Evolutionary conservation across 2,797 vertebrate genomes (phyloP), one percentile per base, ranked within the genome.

Genomic region (Oreochromis mossambicus): DNA sequence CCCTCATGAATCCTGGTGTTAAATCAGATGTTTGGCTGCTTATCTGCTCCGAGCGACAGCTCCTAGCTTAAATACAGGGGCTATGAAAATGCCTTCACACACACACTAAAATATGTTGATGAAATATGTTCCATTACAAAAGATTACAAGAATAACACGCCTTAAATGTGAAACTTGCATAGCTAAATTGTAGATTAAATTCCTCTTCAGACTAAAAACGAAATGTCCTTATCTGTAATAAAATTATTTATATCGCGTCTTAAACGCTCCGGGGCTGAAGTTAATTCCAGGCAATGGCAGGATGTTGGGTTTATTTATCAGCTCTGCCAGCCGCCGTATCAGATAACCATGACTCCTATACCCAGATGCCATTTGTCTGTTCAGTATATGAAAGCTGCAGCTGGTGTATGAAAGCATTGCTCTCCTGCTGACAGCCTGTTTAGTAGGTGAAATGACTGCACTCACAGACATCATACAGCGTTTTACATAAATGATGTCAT

Each of bases 371-470:
- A 17, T 84, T 90, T 82, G 81, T 83, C 76, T 84, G 4, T 86
- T 89, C 78, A 13, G 17, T 51, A 3, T 36, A 26, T 83, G 63
- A 80, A 83, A 80, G 84, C 36, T 77, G 70, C 76, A 84, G 89
- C 87, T 81, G 89, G n/a, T 86, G 88, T 55, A 85, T 89, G 52
- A 88, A 88, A 85, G 75, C 41, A 10, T 63, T 55, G 17, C 66
- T 41, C 29, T 81, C 43, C 26, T 4, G 13, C 63, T 48, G 52
- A 80, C 56, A n/a, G 77, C 15, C 68, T 24, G 78, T 66, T 79
- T 8, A 84, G 78, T 75, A 36, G 24, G 8, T 54, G 54, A 87
- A 34, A 87, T 61, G 63, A 73, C 79, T 63, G n/a, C 9, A 51
- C 43, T 41, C 76, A 73, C 19, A 50, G 63, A 54, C 26, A n/a